phyloP scores from a whole-genome alignment of 2,113 vertebrate species.

The Pteropus alecto region DNA sequence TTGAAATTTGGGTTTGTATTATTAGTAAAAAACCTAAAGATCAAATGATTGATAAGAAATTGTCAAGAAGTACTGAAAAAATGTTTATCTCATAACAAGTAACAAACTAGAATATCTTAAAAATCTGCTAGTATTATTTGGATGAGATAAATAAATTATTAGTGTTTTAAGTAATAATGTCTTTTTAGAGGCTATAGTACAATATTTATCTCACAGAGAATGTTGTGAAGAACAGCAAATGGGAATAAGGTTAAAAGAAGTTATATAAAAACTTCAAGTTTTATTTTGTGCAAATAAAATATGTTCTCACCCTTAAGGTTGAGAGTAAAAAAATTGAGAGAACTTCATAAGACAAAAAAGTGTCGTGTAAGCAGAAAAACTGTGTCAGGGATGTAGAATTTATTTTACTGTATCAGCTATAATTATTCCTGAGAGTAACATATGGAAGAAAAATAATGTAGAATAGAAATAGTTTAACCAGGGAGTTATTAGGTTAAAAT shows the following conservation, averaged over 20 bases:
- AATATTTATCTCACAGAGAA: neutral
- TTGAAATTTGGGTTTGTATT: neutral
- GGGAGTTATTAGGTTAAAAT: neutral
- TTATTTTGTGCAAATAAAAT: neutral
- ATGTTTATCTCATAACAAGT: neutral
- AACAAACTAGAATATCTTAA: neutral
- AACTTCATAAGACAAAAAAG: neutral
- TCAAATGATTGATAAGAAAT: neutral
- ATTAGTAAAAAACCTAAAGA: neutral
- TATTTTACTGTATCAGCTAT: neutral
- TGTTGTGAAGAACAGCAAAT: neutral
- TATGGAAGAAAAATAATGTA: neutral
- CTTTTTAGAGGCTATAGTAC: neutral
- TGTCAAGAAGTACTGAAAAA: neutral
- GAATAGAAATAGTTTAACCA: neutral
- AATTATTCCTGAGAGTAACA: neutral
- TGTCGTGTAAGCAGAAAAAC: neutral
- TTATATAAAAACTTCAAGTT: neutral
- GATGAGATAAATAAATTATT: neutral
- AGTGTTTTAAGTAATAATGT: neutral
- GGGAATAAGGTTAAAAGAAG: neutral
- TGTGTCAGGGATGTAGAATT: neutral
- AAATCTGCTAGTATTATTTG: neutral
- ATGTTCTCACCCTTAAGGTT: neutral
- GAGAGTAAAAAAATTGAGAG: neutral